Base-by-base conservation (phyloP, 2,888 invertebrate species). In the Diarsia rubi region DNA sequence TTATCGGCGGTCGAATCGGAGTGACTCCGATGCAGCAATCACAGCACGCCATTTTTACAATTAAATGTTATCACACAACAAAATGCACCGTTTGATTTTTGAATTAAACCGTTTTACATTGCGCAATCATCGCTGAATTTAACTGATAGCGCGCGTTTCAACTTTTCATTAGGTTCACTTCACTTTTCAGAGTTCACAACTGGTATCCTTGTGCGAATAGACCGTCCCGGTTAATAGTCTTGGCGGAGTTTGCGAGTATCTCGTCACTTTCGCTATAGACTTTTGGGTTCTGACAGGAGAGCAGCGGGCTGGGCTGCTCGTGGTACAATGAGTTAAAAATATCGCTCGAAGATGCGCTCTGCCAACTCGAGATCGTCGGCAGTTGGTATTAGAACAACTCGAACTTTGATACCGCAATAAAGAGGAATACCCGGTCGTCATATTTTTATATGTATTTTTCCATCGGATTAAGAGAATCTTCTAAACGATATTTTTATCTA, bases 1-100 rank as follows among this genome's bases (percentile, higher is more conserved):
- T 98, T 92, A 98, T 98, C 82, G 98, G 98, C 84, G 98, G 97
- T 90, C 98, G 97, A 87, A 98, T 97, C 76, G 98, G 98, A 88
- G 97, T 96, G 80, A 97, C 97, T 88, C 97, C 97, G 89, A 97
- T 96, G 93, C 98, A 98, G 93, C 98, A 97, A 86, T 95, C 94
- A 93, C 98, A 98, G 93, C 97, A 97, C 88, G 97, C 95, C 97
- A 97, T 97, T 87, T 80, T 93, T 88, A 85, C 84, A 88, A 86
- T 86, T 85, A 80, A 89, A 85, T 90, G 71, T 90, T 86, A 88
- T 89, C 91, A 93, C 93, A 91, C 86, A 90, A 91, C 90, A 90
- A 90, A 93, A 92, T 90, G 82, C 93, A 94, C 93, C 80, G 82
- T 89, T 91, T 88, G 47, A 85, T 88, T 85, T 88, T 84, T 82